Percentiles rank a stretch among this genome's conserved stretches.
Evolutionary conservation across 2,888 invertebrate genomes (phyloP).

Genomic region (Cephalotes varians): DNA sequence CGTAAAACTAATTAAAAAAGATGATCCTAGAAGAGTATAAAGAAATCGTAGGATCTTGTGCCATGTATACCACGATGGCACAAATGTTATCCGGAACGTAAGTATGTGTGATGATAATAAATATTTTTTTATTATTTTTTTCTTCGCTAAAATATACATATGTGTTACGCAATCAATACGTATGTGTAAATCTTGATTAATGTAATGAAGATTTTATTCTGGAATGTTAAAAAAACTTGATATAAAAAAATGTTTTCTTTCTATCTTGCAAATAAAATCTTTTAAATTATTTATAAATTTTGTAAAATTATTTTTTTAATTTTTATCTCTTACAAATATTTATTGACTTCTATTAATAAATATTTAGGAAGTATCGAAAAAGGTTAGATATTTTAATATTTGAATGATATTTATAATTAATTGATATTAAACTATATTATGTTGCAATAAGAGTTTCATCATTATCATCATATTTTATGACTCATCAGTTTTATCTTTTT

Average conservation of each 20-base stretch:
- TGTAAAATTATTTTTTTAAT: neutral
- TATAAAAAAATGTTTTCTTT: too few relatives aligned
- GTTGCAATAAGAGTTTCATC: neutral
- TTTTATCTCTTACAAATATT: too few relatives aligned
- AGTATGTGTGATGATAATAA: conserved; percentile 76
- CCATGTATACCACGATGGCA: conserved; percentile 91
- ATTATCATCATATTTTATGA: neutral
- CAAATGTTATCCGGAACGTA: conserved; percentile 93
- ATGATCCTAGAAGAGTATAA: conserved; percentile 89
- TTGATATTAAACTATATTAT: neutral
- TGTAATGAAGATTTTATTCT: neutral
- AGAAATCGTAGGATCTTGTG: conserved; percentile 89
- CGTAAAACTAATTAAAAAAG: conserved; percentile 30
- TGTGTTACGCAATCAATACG: too few relatives aligned
- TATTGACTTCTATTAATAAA: neutral
- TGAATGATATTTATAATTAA: neutral
- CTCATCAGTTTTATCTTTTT: neutral
- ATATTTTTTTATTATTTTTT: conserved; percentile 18
- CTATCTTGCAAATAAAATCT: neutral
- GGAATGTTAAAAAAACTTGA: neutral
- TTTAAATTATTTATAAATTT: too few relatives aligned
- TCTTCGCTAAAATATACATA: too few relatives aligned
- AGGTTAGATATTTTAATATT: neutral
- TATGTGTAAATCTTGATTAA: neutral
- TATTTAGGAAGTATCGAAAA: neutral